phyloP scores from a whole-genome alignment of 2,797 vertebrate species.

The Myotis pilosus region DNA sequence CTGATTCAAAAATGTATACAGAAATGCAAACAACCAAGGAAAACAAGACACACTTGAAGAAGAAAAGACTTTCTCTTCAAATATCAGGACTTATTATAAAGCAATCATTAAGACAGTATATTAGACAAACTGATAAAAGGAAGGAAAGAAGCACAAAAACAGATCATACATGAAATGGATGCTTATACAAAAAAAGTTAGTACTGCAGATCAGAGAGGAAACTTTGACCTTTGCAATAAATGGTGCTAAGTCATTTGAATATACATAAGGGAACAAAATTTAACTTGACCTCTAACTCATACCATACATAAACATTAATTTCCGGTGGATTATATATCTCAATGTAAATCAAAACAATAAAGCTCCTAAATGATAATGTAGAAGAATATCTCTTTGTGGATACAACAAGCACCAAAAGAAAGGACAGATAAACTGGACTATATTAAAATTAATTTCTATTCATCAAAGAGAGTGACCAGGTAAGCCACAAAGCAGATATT shows the following conservation, averaged over 20 bases:
- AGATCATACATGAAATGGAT: constrained; percentile 32
- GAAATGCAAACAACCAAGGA: not conserved
- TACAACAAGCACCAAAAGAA: constrained; percentile 32
- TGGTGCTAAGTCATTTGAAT: not conserved
- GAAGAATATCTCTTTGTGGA: constrained; percentile 1
- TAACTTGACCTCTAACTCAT: constrained; percentile 12
- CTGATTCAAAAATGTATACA: constrained; percentile 46
- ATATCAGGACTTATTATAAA: constrained; percentile 12
- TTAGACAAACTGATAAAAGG: constrained; percentile 18
- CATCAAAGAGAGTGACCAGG: constrained; percentile 5
- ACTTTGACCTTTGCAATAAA: constrained; percentile 31
- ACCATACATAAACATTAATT: constrained; percentile 52
- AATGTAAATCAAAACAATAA: constrained; percentile 46
- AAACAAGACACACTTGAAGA: constrained; percentile 36
- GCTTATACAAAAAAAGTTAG: not conserved
- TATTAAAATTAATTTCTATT: constrained; percentile 29
- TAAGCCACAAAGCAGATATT: not conserved
- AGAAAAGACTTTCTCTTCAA: not conserved
- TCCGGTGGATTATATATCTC: not conserved
- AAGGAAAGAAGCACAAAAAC: constrained; percentile 43
- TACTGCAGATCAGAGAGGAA: not conserved
- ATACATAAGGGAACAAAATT: constrained; percentile 27
- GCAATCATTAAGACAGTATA: not conserved
- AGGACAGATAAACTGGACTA: not conserved
- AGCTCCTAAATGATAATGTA: constrained; percentile 25